phyloP scores from a whole-genome alignment of 2,888 invertebrate species.

The Rhorus exstirpatorius region DNA sequence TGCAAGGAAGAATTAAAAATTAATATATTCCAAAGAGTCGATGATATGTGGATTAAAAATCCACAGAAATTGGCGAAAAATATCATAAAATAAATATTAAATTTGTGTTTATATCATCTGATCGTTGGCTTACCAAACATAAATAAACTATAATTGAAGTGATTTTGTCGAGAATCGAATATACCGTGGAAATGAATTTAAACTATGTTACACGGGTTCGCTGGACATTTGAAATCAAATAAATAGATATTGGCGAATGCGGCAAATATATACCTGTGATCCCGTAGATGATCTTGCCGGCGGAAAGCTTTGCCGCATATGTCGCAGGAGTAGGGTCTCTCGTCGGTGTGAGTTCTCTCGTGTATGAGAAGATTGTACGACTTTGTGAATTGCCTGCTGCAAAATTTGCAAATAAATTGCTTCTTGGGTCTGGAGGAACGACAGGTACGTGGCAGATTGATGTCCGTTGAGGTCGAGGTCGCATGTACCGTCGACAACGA shows the following conservation, averaged over 20 bases:
- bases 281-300: constrained; percentile 97
- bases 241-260: no score
- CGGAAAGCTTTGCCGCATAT: constrained; percentile 99
- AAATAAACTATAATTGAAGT: no score
- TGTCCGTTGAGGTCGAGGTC: constrained; percentile 76
- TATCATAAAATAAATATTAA: no score
- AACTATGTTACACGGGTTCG: constrained; percentile 46
- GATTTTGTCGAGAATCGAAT: not conserved
- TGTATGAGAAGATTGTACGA: constrained; percentile 99
- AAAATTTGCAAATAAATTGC: constrained; percentile 99
- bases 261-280: constrained; percentile 92
- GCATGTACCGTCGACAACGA: constrained; percentile 74
- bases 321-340: constrained; percentile 98
- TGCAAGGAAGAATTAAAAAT: no score
- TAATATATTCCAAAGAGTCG: no score
- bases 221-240: no score
- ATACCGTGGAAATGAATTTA: constrained; percentile 47
- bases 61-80: no score
- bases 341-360: constrained; percentile 98
- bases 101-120: no score
- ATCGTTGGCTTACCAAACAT: no score
- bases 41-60: no score
- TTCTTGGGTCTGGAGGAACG: constrained; percentile 89
- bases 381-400: constrained; percentile 98
- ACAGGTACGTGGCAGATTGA: constrained; percentile 79